A percentile compares a stretch with the other conserved stretches of the same genome.
phyloP scores from a whole-genome alignment of 1,140 invertebrate genomes.

The Hylaeus anthracinus region DNA sequence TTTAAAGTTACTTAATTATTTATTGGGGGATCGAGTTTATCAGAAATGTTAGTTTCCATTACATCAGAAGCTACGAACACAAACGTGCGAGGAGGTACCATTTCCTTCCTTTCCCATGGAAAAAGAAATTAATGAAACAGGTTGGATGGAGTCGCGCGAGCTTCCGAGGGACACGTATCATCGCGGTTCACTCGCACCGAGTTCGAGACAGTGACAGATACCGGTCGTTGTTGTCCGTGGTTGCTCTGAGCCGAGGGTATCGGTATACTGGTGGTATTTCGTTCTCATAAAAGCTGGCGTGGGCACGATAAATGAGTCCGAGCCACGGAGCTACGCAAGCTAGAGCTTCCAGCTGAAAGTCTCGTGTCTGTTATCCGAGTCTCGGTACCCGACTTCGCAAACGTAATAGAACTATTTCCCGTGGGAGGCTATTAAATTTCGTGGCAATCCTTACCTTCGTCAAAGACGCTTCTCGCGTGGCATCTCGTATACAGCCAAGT shows the following conservation, averaged over 20 bases:
- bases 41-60: no score
- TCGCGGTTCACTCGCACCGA: slow-evolving; percentile 24
- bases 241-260: slow-evolving; percentile 49
- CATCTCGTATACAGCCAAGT: not conserved
- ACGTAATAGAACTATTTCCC: slow-evolving; percentile 44
- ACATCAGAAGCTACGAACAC: no score
- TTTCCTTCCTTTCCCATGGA: no score
- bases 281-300: slow-evolving; percentile 60
- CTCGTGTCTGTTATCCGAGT: slow-evolving; percentile 32
- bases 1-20: no score
- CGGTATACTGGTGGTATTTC: slow-evolving; percentile 66
- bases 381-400: slow-evolving; percentile 23
- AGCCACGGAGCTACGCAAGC: slow-evolving; percentile 57
- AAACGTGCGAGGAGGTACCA: no score
- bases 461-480: not conserved
- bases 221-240: slow-evolving; percentile 62
- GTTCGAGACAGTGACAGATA: slow-evolving; percentile 67
- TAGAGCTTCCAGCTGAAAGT: slow-evolving; percentile 38
- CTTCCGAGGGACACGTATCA: slow-evolving; percentile 51
- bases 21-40: no score
- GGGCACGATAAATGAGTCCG: slow-evolving; percentile 65
- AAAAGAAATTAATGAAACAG: slow-evolving; percentile 6
- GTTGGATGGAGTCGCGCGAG: not conserved
- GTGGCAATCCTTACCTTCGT: not conserved
- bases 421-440: slow-evolving; percentile 36